Evolutionary conservation across 1,140 invertebrate genomes (phyloP), one percentile per base, ranked within the genome.

Genomic region (Pinna nobilis): DNA sequence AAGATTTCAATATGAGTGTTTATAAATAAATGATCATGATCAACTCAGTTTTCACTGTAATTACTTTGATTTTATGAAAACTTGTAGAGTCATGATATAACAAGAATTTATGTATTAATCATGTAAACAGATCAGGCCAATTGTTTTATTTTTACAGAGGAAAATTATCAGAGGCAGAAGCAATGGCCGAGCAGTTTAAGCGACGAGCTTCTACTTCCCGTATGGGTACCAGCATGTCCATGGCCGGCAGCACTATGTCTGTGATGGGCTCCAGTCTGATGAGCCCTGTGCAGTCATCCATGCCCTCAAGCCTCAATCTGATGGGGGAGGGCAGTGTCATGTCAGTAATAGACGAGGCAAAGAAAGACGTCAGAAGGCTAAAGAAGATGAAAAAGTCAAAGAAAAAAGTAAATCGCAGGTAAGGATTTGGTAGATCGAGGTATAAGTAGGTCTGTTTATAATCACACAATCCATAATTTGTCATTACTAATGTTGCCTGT

Each of bases 81-180:
- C n/a, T n/a, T n/a, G n/a, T n/a, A n/a, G n/a, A n/a, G n/a, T n/a
- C n/a, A n/a, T n/a, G n/a, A n/a, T n/a, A n/a, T n/a, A n/a, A n/a
- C n/a, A n/a, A n/a, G n/a, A n/a, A n/a, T n/a, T n/a, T n/a, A n/a
- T n/a, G n/a, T n/a, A n/a, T n/a, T n/a, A n/a, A n/a, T n/a, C n/a
- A n/a, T n/a, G n/a, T n/a, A n/a, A n/a, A n/a, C n/a, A n/a, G n/a
- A n/a, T n/a, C n/a, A n/a, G n/a, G n/a, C n/a, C n/a, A n/a, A 47
- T 47, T 47, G 15, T 20, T 47, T 18, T 3, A 41, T 49, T 53
- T 51, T 70, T 72, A 67, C 73, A 88, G 85, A 77, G 75, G 82
- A 6, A 84, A 84, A 75, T 89, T 99, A 30, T 92, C 96, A 70
- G 97, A 98, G 90, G 93, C 95, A 5, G 96, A 97, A 84, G 92